Evolutionary conservation across 2,888 invertebrate genomes (phyloP).

Genomic region (Yponomeuta malinellus): DNA sequence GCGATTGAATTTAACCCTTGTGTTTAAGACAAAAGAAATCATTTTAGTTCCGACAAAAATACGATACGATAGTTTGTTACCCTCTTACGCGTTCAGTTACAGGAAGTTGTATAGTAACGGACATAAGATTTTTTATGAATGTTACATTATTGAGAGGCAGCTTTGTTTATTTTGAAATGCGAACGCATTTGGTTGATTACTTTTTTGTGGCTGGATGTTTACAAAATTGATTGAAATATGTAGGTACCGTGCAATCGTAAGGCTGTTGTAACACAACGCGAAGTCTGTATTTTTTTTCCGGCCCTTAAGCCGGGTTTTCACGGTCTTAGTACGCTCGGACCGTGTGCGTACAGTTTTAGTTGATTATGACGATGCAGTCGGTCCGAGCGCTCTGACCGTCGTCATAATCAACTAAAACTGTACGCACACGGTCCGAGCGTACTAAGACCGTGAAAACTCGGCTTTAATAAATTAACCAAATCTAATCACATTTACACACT

Average conservation of each 20-base stretch:
- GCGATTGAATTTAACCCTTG: background rate
- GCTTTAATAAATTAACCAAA: background rate
- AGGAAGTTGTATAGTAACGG: slow-evolving; percentile 52
- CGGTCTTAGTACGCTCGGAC: no score
- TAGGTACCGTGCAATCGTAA: background rate
- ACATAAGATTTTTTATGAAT: slow-evolving; percentile 60
- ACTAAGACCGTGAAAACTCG: no score
- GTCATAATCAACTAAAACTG: no score
- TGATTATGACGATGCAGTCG: no score
- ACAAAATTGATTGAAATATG: background rate
- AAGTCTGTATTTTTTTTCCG: background rate
- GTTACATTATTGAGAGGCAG: slow-evolving; percentile 42
- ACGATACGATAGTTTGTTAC: slow-evolving; percentile 26
- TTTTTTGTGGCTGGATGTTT: slow-evolving; percentile 20
- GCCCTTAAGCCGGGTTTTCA: no score
- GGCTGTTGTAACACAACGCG: background rate
- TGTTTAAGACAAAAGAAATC: background rate
- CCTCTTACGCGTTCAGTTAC: slow-evolving; percentile 35
- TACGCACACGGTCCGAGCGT: no score
- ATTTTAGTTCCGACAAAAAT: slow-evolving; percentile 14
- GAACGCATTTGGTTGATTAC: slow-evolving; percentile 4
- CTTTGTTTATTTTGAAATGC: slow-evolving; percentile 50
- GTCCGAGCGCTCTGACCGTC: no score
- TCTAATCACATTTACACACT: no score
- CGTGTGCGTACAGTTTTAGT: no score